These are phyloP conservation scores for Zoanthus solanderi DNA, from an alignment of 92 coral and sea anemone genomes.

Conservation along the genomic window DNA sequence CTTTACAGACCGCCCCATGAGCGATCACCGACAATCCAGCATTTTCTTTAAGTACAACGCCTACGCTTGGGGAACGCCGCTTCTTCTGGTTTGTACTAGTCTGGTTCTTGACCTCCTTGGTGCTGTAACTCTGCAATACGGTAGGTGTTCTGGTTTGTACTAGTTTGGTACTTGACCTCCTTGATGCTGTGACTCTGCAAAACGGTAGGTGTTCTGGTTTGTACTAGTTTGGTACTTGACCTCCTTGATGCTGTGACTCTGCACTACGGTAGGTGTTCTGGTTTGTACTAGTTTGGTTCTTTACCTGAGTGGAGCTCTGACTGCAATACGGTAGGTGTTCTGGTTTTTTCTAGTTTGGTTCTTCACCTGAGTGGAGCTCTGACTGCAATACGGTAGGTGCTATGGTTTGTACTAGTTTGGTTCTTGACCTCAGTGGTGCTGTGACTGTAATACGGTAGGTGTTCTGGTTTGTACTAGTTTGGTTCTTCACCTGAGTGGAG, in stretches of 20 bases:
- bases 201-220: neutral
- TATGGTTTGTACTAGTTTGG: neutral
- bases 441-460: neutral
- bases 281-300: neutral
- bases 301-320: constrained; percentile 1
- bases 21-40: constrained; percentile 14
- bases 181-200: neutral
- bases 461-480: neutral
- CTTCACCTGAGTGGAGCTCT: neutral
- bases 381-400: neutral
- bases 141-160: neutral
- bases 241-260: neutral
- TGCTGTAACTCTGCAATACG: neutral
- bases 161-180: neutral
- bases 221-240: neutral
- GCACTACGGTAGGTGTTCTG: neutral
- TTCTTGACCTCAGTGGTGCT: neutral
- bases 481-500: neutral
- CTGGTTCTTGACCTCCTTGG: constrained; percentile 19
- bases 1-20: constrained; percentile 10
- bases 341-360: neutral
- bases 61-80: constrained; percentile 37
- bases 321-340: neutral
- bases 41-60: constrained; percentile 11
- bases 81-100: neutral